Evolutionary conservation across 1,140 invertebrate species (phyloP).

Genomic region (Drosophila takahashii): DNA sequence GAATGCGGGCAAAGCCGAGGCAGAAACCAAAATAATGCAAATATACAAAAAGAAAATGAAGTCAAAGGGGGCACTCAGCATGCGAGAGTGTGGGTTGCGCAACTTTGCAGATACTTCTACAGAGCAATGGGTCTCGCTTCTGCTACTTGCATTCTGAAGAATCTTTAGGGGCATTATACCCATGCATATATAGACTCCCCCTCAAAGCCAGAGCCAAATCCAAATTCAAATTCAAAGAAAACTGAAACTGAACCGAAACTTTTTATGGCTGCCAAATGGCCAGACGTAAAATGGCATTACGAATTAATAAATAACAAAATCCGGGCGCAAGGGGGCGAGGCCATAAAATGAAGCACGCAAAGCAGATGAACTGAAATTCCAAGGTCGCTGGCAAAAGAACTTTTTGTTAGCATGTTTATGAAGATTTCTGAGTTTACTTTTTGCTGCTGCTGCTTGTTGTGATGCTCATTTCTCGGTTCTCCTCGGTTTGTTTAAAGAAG

Average conservation of each 20-base stretch:
- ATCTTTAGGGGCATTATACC: conserved; percentile 20
- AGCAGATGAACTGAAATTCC: conserved; percentile 59
- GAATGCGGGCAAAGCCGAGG: conserved; percentile 13
- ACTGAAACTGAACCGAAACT: conserved; percentile 14
- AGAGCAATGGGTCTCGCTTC: conserved; percentile 20
- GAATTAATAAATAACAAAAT: conserved; percentile 67
- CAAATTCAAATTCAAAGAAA: conserved; percentile 18
- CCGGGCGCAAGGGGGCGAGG: conserved; percentile 13
- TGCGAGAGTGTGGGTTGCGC: conserved; percentile 28
- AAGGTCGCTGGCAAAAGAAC: conserved; percentile 69
- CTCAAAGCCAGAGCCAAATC: background rate
- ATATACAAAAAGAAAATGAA: conserved; percentile 23
- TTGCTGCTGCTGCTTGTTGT: background rate
- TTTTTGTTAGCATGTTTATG: conserved; percentile 66
- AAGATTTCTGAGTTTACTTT: conserved; percentile 53
- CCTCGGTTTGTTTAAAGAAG: conserved; percentile 69
- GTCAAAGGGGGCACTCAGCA: conserved; percentile 22
- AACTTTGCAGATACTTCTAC: conserved; percentile 42
- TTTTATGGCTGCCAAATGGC: conserved; percentile 47
- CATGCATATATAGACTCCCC: background rate
- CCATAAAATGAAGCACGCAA: conserved; percentile 32
- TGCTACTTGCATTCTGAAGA: conserved; percentile 39
- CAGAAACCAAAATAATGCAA: conserved; percentile 45
- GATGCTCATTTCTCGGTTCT: conserved; percentile 31
- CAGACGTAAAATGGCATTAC: conserved; percentile 57